Evolutionary conservation across 2,113 vertebrate genomes (phyloP).

Genomic region (Tonatia bakeri): DNA sequence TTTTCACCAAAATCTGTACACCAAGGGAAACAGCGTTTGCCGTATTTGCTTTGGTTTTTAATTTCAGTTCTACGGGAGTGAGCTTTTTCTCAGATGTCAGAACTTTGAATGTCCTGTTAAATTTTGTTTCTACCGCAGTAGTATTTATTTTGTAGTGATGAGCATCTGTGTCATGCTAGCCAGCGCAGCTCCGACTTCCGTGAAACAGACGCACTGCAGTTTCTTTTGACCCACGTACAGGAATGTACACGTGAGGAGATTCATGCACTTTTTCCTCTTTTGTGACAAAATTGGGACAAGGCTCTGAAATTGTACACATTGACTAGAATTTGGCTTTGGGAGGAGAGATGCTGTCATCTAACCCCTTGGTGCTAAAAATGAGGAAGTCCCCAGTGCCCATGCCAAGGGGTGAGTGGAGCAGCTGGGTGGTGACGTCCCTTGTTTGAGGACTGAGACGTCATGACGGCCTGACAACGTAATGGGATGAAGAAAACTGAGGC

Average conservation of each 20-base stretch:
- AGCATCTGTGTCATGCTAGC: slow-evolving; percentile 83
- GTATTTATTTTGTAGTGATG: slow-evolving; percentile 88
- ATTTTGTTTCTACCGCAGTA: slow-evolving; percentile 80
- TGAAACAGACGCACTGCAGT: slow-evolving; percentile 77
- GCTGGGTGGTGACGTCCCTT: slow-evolving; percentile 44
- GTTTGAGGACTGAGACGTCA: slow-evolving; percentile 36
- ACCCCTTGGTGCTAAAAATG: slow-evolving; percentile 73
- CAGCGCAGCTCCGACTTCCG: slow-evolving; percentile 80
- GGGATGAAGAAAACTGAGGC: slow-evolving; percentile 44
- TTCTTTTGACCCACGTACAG: slow-evolving; percentile 79
- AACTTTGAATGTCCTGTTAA: slow-evolving; percentile 76
- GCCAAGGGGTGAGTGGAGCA: slow-evolving; percentile 70
- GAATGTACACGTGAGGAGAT: slow-evolving; percentile 80
- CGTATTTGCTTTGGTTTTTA: slow-evolving; percentile 77
- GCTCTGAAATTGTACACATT: slow-evolving; percentile 77
- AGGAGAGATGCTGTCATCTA: slow-evolving; percentile 70
- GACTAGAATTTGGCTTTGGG: slow-evolving; percentile 74
- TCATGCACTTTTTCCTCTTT: slow-evolving; percentile 82
- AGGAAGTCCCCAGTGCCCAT: slow-evolving; percentile 20
- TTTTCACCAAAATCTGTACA: slow-evolving; percentile 84
- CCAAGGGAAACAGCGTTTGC: slow-evolving; percentile 83
- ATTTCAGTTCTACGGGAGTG: slow-evolving; percentile 75
- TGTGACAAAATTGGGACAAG: slow-evolving; percentile 72
- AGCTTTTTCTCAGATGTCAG: slow-evolving; percentile 80
- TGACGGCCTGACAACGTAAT: slow-evolving; percentile 24